These are phyloP conservation scores for Acanthosoma haemorrhoidale DNA, from an alignment of 2,888 invertebrate genomes.

Conservation along the genomic window DNA sequence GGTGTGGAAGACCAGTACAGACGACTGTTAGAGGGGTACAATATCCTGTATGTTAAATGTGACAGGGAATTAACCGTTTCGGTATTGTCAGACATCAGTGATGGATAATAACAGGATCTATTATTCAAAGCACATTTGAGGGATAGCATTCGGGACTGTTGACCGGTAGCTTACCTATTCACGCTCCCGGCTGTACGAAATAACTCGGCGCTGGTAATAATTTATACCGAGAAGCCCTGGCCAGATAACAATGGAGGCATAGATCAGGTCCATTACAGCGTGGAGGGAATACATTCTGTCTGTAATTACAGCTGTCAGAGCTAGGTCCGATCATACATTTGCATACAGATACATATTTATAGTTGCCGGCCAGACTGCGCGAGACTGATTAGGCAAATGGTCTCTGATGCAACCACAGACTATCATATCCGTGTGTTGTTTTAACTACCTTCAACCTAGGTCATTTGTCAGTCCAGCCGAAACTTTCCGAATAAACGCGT, in stretches of 20 bases:
- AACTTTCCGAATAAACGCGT: background rate
- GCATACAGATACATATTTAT: constrained; percentile 10
- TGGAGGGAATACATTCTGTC: background rate
- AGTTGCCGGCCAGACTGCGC: background rate
- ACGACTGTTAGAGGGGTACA: no score
- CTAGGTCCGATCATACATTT: background rate
- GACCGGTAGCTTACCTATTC: no score
- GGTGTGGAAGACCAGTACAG: no score
- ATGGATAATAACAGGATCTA: no score
- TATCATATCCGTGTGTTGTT: background rate
- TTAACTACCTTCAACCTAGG: background rate
- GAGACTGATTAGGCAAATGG: constrained; percentile 7
- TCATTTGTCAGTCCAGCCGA: background rate
- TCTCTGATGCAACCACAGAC: background rate
- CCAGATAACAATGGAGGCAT: background rate
- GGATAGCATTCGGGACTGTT: no score
- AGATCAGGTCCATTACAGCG: background rate
- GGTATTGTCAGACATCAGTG: no score
- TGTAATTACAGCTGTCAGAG: background rate
- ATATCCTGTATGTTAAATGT: no score
- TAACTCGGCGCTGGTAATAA: constrained; percentile 1
- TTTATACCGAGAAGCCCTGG: background rate
- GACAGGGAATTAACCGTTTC: no score
- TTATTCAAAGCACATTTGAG: no score
- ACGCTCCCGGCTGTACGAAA: no score